A percentile compares a stretch with the other conserved stretches of the same genome.
Evolutionary conservation across 2,113 vertebrate genomes (phyloP).

Genomic region (Eurypyga helias): DNA sequence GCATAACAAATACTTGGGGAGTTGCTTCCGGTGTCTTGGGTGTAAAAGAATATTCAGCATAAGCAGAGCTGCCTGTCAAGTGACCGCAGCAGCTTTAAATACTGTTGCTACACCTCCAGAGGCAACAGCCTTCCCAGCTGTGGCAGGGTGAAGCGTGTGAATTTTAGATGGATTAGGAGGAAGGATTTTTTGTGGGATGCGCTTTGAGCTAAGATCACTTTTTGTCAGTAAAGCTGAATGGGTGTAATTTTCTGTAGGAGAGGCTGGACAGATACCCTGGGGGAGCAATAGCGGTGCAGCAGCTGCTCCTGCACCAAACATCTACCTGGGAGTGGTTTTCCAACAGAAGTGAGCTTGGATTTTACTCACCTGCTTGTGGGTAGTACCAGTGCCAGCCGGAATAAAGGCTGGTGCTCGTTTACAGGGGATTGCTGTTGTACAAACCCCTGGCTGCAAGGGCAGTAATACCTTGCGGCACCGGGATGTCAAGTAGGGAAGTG

Average conservation of each 20-base stretch:
- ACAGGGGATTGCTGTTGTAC: not conserved
- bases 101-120: no score
- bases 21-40: not conserved
- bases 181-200: not conserved
- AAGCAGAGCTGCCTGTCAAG: not conserved
- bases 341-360: not conserved
- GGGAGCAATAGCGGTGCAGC: not conserved
- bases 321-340: not conserved
- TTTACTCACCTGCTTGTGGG: not conserved
- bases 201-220: not conserved
- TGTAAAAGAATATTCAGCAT: not conserved
- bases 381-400: not conserved
- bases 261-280: not conserved
- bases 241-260: not conserved
- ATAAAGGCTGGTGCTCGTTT: not conserved
- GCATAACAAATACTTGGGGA: not conserved
- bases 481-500: not conserved
- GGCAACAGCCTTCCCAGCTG: not conserved
- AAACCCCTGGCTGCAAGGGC: not conserved
- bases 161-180: not conserved
- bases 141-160: fast-evolving
- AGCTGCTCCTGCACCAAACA: not conserved
- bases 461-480: not conserved
- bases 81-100: not conserved
- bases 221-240: no score